Evolutionary conservation across 1,140 invertebrate species (phyloP).

Genomic region (Lepidurus packardi): DNA sequence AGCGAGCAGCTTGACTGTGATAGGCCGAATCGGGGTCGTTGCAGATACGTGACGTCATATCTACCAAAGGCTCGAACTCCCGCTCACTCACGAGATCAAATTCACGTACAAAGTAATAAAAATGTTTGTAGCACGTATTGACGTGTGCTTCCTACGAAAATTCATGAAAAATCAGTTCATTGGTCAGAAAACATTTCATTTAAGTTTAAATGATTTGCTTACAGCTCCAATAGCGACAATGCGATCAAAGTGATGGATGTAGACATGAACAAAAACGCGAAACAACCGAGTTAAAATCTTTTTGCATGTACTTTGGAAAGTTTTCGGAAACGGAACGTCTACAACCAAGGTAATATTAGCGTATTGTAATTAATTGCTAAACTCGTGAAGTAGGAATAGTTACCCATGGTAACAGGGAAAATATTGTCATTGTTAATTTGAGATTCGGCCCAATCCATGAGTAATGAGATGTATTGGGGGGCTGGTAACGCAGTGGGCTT

Average conservation of each 20-base stretch:
- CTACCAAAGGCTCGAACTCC: slow-evolving; percentile 78
- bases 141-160: slow-evolving; percentile 80
- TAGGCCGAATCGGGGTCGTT: slow-evolving; percentile 32
- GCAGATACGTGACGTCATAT: slow-evolving; percentile 67
- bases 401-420: slow-evolving; percentile 73
- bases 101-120: slow-evolving; percentile 89
- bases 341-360: slow-evolving; percentile 43
- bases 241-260: slow-evolving; percentile 92
- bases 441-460: slow-evolving; percentile 92
- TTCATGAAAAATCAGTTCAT: neutral
- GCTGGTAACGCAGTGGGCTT: slow-evolving; percentile 83
- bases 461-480: slow-evolving; percentile 73
- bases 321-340: slow-evolving; percentile 85
- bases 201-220: slow-evolving; percentile 45
- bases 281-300: slow-evolving; percentile 89
- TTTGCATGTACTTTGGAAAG: slow-evolving; percentile 69
- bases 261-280: slow-evolving; percentile 92
- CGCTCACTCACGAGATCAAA: slow-evolving; percentile 78
- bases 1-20: neutral
- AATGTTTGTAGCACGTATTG: slow-evolving; percentile 95
- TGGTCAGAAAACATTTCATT: too few relatives aligned
- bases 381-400: slow-evolving; percentile 36
- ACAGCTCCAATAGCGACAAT: slow-evolving; percentile 81
- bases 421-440: slow-evolving; percentile 88
- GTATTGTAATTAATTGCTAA: slow-evolving; percentile 1